A percentile compares a stretch with the other conserved stretches of the same genome.
Evolutionary conservation across 2,113 vertebrate genomes (phyloP).

Genomic region (Willisornis vidua): DNA sequence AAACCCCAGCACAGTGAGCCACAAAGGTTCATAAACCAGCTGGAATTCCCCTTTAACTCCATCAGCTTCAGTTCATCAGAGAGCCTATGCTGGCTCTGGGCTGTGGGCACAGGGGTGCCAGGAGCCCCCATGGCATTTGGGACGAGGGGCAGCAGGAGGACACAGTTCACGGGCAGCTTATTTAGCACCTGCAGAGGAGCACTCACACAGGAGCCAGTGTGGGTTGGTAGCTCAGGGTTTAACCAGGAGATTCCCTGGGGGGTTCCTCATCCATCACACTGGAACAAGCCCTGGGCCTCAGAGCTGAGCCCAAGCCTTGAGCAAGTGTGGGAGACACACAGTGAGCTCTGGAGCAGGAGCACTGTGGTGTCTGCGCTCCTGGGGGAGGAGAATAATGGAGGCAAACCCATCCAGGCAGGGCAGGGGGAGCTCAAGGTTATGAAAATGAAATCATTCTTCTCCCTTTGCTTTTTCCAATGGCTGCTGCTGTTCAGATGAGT

Average conservation of each 20-base stretch:
- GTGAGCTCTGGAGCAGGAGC: not conserved
- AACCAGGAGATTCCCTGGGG: not conserved
- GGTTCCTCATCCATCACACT: not conserved
- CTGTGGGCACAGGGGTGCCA: not conserved
- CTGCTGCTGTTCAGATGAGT: conserved; percentile 56
- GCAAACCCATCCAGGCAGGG: not conserved
- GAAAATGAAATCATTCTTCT: conserved; percentile 67
- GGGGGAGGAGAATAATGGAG: not conserved
- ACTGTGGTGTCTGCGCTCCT: not conserved
- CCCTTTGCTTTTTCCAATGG: conserved; percentile 25
- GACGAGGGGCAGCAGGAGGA: not conserved
- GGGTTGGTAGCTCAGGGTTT: not conserved
- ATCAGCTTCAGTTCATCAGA: not conserved
- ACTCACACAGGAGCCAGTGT: not conserved
- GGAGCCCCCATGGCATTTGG: not conserved
- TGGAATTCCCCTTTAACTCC: not conserved
- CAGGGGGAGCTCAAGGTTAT: conserved; percentile 58
- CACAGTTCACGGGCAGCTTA: not conserved
- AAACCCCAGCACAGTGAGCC: not conserved
- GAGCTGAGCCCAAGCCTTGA: not conserved
- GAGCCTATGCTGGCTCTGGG: not conserved
- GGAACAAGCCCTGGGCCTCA: not conserved
- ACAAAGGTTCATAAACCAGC: not conserved
- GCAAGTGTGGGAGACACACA: accelerated
- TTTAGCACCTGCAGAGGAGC: not conserved